Percentiles rank a stretch among this genome's conserved stretches.
Evolutionary conservation across 2,888 invertebrate genomes (phyloP).

Genomic region (Tinea semifulvella): DNA sequence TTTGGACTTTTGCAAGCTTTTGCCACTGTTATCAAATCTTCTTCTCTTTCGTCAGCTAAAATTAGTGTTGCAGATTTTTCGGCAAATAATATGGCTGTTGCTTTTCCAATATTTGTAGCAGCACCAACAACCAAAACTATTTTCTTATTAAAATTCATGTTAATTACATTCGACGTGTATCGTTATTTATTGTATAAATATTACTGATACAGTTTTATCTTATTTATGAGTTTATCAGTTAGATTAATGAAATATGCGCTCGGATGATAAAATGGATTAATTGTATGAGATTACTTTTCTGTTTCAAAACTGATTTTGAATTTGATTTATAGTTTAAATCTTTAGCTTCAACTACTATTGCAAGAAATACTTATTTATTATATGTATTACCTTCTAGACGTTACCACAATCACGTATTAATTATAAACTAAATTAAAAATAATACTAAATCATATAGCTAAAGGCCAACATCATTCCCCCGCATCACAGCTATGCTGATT

Average conservation of each 20-base stretch:
- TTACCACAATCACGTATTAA: too few relatives aligned
- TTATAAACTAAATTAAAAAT: too few relatives aligned
- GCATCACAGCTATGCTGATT: too few relatives aligned
- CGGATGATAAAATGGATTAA: constrained; percentile 5
- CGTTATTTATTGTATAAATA: neutral
- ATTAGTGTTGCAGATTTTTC: constrained; percentile 2
- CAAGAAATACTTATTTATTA: too few relatives aligned
- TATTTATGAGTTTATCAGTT: neutral
- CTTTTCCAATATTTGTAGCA: constrained; percentile 1
- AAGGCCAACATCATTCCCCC: too few relatives aligned
- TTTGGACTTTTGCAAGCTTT: neutral
- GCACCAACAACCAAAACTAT: neutral
- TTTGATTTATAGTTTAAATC: too few relatives aligned
- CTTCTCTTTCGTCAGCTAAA: neutral
- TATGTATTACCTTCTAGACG: too few relatives aligned
- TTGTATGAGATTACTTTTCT: neutral
- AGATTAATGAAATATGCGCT: constrained; percentile 1
- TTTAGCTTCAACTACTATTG: too few relatives aligned
- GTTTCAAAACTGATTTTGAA: constrained; percentile 1
- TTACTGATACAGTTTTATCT: neutral
- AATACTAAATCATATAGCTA: too few relatives aligned
- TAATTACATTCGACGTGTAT: neutral
- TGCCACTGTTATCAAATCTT: neutral
- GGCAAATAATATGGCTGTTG: neutral
- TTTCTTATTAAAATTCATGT: neutral